Evolutionary conservation across 2,113 vertebrate genomes (phyloP).

Genomic region (Speoplatyrhinus poulsoni): DNA sequence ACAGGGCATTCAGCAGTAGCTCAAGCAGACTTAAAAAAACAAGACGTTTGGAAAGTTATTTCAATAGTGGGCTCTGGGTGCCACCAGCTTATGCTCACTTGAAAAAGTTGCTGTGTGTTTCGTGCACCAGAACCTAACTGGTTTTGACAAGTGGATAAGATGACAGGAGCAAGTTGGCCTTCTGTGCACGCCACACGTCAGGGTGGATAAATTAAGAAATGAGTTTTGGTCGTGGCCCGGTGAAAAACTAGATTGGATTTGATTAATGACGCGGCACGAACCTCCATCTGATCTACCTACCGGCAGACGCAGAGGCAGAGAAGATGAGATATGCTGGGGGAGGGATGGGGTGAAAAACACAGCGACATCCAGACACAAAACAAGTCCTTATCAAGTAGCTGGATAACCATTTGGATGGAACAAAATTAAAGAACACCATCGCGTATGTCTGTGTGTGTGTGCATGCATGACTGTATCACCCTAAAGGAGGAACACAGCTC

Average conservation of each 20-base stretch:
- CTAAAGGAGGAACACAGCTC: conserved; percentile 13
- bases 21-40: background rate
- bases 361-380: background rate
- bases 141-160: conserved; percentile 65
- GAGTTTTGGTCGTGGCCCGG: conserved; percentile 42
- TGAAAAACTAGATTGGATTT: conserved; percentile 44
- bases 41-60: background rate
- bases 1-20: background rate
- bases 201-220: conserved; percentile 58
- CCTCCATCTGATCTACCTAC: conserved; percentile 46
- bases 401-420: background rate
- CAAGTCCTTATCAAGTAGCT: background rate
- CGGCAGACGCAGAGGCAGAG: conserved; percentile 34
- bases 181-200: conserved; percentile 46
- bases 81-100: background rate
- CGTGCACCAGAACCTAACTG: conserved; percentile 35
- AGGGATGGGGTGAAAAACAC: conserved; percentile 1
- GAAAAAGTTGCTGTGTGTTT: conserved; percentile 37
- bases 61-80: conserved; percentile 9
- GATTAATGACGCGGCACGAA: conserved; percentile 60
- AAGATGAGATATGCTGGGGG: conserved; percentile 14
- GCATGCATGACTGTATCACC: background rate
- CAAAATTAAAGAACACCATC: background rate
- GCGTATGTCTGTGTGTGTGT: conserved; percentile 15
- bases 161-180: conserved; percentile 47